Percentiles rank a stretch among this genome's conserved stretches.
Evolutionary conservation across 2,113 vertebrate genomes (phyloP).

Genomic region (Camarhynchus parvulus): DNA sequence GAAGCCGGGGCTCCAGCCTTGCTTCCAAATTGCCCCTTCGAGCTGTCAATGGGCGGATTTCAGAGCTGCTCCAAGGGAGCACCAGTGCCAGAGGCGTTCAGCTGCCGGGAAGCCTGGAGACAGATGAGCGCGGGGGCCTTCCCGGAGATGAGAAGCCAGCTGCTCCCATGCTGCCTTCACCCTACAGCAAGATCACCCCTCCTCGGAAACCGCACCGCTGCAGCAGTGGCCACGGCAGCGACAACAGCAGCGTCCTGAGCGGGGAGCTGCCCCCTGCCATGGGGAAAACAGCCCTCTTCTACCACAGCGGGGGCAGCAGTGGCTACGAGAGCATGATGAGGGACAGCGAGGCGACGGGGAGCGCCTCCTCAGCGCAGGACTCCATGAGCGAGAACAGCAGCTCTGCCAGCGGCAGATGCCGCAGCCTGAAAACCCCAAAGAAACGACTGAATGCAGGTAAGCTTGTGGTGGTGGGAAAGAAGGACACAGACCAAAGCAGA

Average conservation of each 20-base stretch:
- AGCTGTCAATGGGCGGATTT: constrained; percentile 92
- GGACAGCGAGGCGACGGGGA: constrained; percentile 97
- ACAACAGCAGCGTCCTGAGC: constrained; percentile 97
- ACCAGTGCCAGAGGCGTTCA: constrained; percentile 72
- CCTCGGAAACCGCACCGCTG: constrained; percentile 92
- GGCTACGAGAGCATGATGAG: constrained; percentile 98
- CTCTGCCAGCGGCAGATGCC: constrained; percentile 83
- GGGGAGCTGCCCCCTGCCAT: constrained; percentile 97
- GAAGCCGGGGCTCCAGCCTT: constrained; percentile 84
- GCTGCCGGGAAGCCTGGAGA: constrained; percentile 55
- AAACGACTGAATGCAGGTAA: constrained; percentile 89
- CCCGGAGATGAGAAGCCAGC: constrained; percentile 78
- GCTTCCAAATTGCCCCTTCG: constrained; percentile 89
- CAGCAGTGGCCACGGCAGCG: constrained; percentile 95
- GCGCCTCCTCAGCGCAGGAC: constrained; percentile 93
- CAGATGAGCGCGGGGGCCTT: constrained; percentile 65
- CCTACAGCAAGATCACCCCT: constrained; percentile 97
- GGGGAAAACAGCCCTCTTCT: constrained; percentile 96
- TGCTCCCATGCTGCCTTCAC: constrained; percentile 89
- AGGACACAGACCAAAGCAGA: fast-evolving
- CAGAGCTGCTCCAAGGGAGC: constrained; percentile 90
- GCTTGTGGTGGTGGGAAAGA: not conserved
- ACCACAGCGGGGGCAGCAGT: constrained; percentile 97
- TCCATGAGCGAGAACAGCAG: constrained; percentile 96
- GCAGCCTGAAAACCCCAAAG: constrained; percentile 92